Percentiles rank a stretch among this genome's conserved stretches.
phyloP scores from a whole-genome alignment of 2,888 invertebrate species.

The Lepeophtheirus nordmannii region DNA sequence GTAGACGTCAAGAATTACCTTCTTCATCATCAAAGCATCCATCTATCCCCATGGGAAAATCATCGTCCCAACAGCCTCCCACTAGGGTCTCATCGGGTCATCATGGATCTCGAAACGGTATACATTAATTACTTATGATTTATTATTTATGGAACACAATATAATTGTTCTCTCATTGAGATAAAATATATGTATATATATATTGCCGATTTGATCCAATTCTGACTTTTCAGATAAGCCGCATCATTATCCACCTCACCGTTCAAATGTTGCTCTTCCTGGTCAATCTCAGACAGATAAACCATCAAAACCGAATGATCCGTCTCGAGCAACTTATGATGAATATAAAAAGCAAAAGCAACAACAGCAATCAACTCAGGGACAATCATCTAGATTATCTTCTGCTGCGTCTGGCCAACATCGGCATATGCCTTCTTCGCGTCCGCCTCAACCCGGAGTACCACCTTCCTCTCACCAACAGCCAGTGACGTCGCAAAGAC shows the following conservation, averaged over 20 bases:
- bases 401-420: no score
- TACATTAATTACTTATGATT: not conserved
- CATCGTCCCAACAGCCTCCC: not conserved
- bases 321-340: no score
- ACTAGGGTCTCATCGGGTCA: not conserved
- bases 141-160: not conserved
- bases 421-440: not conserved
- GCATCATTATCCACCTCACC: no score
- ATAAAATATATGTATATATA: not conserved
- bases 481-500: not conserved
- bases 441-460: not conserved
- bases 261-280: no score
- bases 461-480: not conserved
- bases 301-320: no score
- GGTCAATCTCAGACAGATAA: no score
- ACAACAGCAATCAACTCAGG: no score
- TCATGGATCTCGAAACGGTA: not conserved
- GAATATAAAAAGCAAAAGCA: no score
- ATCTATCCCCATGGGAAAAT: conserved; percentile 1
- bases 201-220: not conserved
- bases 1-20: not conserved
- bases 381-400: no score
- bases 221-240: no score
- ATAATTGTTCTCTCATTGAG: no score
- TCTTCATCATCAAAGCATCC: not conserved